A percentile compares a stretch with the other conserved stretches of the same genome.
These are phyloP conservation scores for Sus cebifrons DNA, from an alignment of 2,797 vertebrate genomes.

Conservation along the genomic window DNA sequence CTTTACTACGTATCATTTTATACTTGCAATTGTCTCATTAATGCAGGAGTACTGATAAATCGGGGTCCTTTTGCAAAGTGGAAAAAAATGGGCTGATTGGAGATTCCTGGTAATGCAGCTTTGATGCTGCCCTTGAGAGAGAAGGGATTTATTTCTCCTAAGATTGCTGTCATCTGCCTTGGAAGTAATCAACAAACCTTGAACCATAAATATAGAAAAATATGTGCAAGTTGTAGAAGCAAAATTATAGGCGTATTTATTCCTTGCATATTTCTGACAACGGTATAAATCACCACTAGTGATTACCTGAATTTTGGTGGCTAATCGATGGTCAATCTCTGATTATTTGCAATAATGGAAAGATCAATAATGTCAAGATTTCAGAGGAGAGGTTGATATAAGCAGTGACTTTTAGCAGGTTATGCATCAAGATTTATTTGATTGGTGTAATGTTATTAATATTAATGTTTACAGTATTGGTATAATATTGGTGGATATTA, in stretches of 20 bases:
- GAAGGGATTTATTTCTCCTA: slow-evolving; percentile 71
- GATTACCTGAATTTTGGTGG: slow-evolving; percentile 59
- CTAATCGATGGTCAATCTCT: slow-evolving; percentile 63
- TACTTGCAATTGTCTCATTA: slow-evolving; percentile 50
- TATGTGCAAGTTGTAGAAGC: slow-evolving; percentile 64
- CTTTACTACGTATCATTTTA: slow-evolving; percentile 42
- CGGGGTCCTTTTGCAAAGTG: slow-evolving; percentile 58
- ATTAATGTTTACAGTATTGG: neutral
- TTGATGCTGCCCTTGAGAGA: slow-evolving; percentile 74
- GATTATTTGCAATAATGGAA: slow-evolving; percentile 46
- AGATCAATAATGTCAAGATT: neutral
- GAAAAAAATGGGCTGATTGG: slow-evolving; percentile 63
- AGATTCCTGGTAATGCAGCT: slow-evolving; percentile 66
- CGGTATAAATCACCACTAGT: slow-evolving; percentile 52
- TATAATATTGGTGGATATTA: neutral
- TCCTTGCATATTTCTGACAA: slow-evolving; percentile 68
- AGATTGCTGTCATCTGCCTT: slow-evolving; percentile 68
- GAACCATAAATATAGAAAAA: slow-evolving; percentile 76
- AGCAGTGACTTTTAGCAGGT: neutral
- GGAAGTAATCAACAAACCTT: slow-evolving; percentile 76
- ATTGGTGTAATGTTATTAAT: neutral
- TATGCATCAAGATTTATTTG: slow-evolving; percentile 18
- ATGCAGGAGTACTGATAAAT: slow-evolving; percentile 25
- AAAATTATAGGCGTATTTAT: slow-evolving; percentile 64
- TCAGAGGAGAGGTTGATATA: neutral